A percentile compares a stretch with the other conserved stretches of the same genome.
Evolutionary conservation across 1,140 invertebrate species (phyloP).

Genomic region (Panagrolaimus sp.): DNA sequence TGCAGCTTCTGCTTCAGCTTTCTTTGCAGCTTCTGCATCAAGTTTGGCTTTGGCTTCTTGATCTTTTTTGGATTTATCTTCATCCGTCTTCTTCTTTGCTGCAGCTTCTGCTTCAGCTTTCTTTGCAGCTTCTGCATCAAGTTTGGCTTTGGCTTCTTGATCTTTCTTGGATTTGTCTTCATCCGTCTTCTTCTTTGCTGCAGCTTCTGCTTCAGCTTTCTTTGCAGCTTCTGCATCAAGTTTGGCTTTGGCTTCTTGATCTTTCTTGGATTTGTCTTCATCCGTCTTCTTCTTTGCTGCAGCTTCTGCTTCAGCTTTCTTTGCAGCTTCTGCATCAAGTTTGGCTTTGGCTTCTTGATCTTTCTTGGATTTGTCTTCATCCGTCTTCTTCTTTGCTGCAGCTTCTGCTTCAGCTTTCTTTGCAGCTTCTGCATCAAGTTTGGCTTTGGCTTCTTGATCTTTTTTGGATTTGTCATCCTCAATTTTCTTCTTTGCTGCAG

Average conservation of each 20-base stretch:
- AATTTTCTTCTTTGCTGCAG: background rate
- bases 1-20: slow-evolving; percentile 6
- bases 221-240: background rate
- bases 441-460: background rate
- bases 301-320: background rate
- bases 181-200: background rate
- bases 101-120: background rate
- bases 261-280: background rate
- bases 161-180: background rate
- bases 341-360: background rate
- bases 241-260: background rate
- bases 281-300: background rate
- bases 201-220: background rate
- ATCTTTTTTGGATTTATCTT: background rate
- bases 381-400: background rate
- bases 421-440: background rate
- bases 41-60: background rate
- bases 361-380: background rate
- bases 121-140: slow-evolving; percentile 5
- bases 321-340: background rate
- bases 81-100: background rate
- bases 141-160: background rate
- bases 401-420: slow-evolving; percentile 7
- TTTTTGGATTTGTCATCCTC: background rate
- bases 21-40: slow-evolving; percentile 6